Base-by-base conservation (phyloP, 2,888 invertebrate genomes). In the Mythimna ferrago region DNA sequence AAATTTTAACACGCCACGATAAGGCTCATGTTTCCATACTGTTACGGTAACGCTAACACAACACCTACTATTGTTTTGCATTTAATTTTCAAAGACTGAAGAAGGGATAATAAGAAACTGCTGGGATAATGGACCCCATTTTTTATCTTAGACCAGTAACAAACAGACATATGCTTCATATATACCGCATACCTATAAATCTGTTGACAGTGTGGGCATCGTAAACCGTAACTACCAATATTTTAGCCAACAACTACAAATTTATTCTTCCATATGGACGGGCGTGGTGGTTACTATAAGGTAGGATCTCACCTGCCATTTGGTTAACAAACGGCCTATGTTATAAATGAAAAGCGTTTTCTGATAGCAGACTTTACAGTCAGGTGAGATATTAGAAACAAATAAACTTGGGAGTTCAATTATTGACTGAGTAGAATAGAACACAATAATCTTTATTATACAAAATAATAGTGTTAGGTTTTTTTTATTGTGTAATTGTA, bases 221-320 rank as follows among this genome's bases (percentile, higher is more conserved):
- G 89, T 91, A 91, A 93, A 90, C 86, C 87, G 89, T 87, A 82
- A 83, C 84, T 82, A 87, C 86, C 88, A 81, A 91, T 92, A 91
- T 92, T 93, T 93, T 92, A 93, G 82, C 89, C 89, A 92, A 89
- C 88, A 89, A 89, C 83, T 90, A 92, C 89, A 89, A 93, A 94
- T 92, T 90, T 92, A 94, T 93, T 92, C 89, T 87, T 92, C 93
- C 94, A 95, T 93, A 94, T 94, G 94, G 93, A 92, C 92, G 91
- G 94, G 93, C 93, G 94, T 94, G 94, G 94, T 93, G 93, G 91
- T 89, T 90, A 92, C 92, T 93, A 92, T 93, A 93, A 93, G 91
- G 90, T 93, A 92, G 90, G 91, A 92, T 91, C 91, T 94, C 95
- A 95, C 95, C 95, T 95, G 95, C 94, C 92, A 92, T 92, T 92